These are phyloP conservation scores for Parthenolecanium corni DNA, from an alignment of 2,888 invertebrate genomes.

Conservation along the genomic window DNA sequence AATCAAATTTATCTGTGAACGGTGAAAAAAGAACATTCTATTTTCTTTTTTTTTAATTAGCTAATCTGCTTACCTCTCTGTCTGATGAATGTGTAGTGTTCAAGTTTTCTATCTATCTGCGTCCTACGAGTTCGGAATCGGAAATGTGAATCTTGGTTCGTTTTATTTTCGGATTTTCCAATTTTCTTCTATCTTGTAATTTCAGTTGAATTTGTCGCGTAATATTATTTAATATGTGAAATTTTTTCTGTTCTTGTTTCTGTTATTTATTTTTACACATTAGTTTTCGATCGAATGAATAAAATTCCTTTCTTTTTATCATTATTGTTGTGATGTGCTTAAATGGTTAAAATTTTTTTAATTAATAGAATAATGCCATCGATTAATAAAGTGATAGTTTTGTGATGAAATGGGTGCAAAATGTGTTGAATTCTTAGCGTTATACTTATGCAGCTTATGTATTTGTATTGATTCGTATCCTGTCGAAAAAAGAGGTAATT, in stretches of 20 bases:
- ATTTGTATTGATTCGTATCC: not conserved
- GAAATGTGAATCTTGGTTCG: too few relatives aligned
- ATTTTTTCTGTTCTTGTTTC: not conserved
- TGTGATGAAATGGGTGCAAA: constrained; percentile 22
- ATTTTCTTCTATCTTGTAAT: too few relatives aligned
- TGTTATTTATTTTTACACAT: not conserved
- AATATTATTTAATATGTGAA: not conserved
- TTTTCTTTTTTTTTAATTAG: too few relatives aligned
- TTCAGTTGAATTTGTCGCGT: not conserved
- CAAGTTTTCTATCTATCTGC: too few relatives aligned
- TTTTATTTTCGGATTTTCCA: not conserved
- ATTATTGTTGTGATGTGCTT: not conserved
- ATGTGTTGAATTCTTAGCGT: constrained; percentile 15
- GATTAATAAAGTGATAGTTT: constrained; percentile 13
- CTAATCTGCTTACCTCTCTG: too few relatives aligned
- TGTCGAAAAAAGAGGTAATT: not conserved
- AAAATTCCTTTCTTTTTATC: not conserved
- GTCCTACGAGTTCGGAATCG: too few relatives aligned
- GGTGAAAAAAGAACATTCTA: too few relatives aligned
- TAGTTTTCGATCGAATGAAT: not conserved
- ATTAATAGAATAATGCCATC: constrained; percentile 13
- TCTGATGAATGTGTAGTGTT: too few relatives aligned
- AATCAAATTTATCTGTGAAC: too few relatives aligned
- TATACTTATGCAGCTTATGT: constrained; percentile 4
- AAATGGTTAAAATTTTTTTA: not conserved